Evolutionary conservation across 1,140 invertebrate genomes (phyloP), one percentile per base, ranked within the genome.

Genomic region (Bombus fervidus): DNA sequence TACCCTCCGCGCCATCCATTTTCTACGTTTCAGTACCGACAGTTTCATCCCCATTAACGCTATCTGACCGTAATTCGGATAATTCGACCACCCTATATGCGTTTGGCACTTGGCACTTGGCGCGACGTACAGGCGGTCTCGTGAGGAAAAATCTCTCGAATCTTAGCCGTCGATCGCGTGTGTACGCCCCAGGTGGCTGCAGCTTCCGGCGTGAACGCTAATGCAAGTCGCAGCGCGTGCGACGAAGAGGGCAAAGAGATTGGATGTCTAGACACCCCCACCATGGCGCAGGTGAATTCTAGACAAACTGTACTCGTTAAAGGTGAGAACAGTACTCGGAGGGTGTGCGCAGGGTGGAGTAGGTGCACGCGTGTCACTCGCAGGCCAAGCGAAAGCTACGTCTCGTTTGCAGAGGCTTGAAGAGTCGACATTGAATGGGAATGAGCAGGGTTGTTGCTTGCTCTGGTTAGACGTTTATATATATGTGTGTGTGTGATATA

Each of bases 241-340:
- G 62, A 81, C 53, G n/a, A 22, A 66, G 72, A 85, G 62, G 78
- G 53, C 78, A 81, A 86, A 81, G 81, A 90, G 84, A 91, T 91
- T 91, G 86, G 81, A 64, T 80, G 90, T 91, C 90, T 91, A 91
- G 90, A 91, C 89, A 81, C 71, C 86, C 83, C 80, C 71, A 66
- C 89, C 66, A 39, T 12, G 12, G 25, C 1, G n/a, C 12, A 12
- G 76, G 53, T 57, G 78, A 41, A 80, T 73, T 80, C 68, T 64
- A 68, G 83, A 68, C 71, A 34, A 78, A 47, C 76, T 64, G 69
- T 62, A 22, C 68, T 85, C 83, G 83, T 80, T 80, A 85, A 72
- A 71, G 64, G 66, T 69, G 66, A 47, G 31, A 79, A 79, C 66
- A 72, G 39, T 10, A 39, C 31, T 8, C 3, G 34, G 39, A 18